Evolutionary conservation across 2,113 vertebrate genomes (phyloP).

Genomic region (Chitala chitala): DNA sequence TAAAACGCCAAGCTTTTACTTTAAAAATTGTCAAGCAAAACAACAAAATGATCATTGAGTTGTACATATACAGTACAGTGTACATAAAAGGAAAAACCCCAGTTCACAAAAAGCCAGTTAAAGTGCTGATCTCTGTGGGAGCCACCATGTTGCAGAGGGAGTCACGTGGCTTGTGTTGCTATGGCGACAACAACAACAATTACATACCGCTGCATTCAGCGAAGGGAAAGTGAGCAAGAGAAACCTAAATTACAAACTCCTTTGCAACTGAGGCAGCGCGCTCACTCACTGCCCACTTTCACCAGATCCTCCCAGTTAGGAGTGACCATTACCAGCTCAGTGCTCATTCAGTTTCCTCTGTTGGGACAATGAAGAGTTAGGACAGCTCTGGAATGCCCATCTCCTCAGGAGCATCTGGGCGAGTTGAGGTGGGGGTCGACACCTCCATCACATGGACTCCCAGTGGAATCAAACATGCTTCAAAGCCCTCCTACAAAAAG

Average conservation of each 20-base stretch:
- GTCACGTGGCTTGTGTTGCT: slow-evolving; percentile 44
- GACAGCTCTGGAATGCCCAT: slow-evolving; percentile 48
- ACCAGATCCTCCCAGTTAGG: background rate
- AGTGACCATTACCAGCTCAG: background rate
- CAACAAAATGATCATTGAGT: background rate
- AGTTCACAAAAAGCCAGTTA: slow-evolving; percentile 1
- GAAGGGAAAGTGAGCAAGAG: slow-evolving; percentile 22
- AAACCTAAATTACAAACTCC: slow-evolving; percentile 8
- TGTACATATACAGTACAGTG: background rate
- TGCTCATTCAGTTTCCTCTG: background rate
- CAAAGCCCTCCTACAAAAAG: slow-evolving; percentile 23
- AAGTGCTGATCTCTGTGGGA: too few species aligned
- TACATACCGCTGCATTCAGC: slow-evolving; percentile 13
- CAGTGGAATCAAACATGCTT: slow-evolving; percentile 39
- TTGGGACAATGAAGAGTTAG: slow-evolving; percentile 17
- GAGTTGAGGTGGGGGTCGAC: slow-evolving; percentile 35
- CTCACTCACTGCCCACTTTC: background rate
- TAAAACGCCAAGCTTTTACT: background rate
- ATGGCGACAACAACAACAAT: slow-evolving; percentile 68
- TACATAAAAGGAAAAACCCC: background rate
- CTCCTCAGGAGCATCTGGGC: slow-evolving; percentile 49
- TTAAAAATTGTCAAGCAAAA: too few species aligned
- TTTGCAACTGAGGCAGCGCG: background rate
- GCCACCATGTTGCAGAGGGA: too few species aligned
- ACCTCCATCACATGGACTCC: slow-evolving; percentile 36